Conservation (phyloP, 2,888 invertebrate species). For the Junonia oenone region DNA sequence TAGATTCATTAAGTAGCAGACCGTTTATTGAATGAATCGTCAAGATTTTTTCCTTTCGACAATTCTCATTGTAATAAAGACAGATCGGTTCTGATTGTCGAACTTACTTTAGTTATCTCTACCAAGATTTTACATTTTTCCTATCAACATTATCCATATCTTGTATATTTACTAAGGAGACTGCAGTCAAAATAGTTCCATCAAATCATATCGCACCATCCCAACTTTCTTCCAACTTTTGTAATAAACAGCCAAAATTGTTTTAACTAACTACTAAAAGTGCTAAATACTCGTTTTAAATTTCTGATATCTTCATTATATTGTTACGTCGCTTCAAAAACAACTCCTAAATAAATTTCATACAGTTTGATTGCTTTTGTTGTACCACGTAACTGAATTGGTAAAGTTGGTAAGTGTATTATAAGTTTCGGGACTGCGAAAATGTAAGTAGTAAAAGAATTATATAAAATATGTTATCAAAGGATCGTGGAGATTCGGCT, state of each 20-base stretch:
- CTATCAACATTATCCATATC: no score
- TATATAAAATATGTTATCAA: neutral
- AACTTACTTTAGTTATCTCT: no score
- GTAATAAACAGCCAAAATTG: neutral
- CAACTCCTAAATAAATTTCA: slow-evolving; percentile 16
- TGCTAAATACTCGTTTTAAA: neutral
- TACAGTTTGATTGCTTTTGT: slow-evolving; percentile 24
- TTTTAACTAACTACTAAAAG: neutral
- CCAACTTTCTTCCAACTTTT: neutral
- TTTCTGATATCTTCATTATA: slow-evolving; percentile 5
- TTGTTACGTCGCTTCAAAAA: slow-evolving; percentile 14
- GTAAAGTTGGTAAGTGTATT: slow-evolving; percentile 22
- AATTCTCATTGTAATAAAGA: no score
- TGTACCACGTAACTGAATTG: slow-evolving; percentile 20
- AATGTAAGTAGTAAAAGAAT: slow-evolving; percentile 16
- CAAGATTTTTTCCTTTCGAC: no score
- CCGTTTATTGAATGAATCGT: no score
- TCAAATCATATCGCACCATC: no score
- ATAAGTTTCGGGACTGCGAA: slow-evolving; percentile 12
- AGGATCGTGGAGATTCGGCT: neutral
- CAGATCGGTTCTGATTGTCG: no score
- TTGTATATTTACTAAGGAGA: no score
- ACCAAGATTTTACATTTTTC: no score
- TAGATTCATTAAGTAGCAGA: no score
- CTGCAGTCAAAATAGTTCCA: no score